Evolutionary conservation across 2,797 vertebrate genomes (phyloP).

Genomic region (Crax fasciolata): DNA sequence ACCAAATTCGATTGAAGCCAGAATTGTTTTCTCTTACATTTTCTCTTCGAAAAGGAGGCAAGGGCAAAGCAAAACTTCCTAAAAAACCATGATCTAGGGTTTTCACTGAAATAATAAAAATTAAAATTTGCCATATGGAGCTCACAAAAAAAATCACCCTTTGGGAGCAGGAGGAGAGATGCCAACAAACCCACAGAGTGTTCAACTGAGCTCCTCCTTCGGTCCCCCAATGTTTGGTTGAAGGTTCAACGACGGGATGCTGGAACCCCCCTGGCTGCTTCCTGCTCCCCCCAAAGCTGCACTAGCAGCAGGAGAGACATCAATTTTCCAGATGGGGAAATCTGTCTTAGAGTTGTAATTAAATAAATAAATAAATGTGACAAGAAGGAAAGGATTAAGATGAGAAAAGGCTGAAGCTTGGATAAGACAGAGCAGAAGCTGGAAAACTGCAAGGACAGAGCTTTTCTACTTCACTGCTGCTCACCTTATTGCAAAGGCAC

Average conservation of each 20-base stretch:
- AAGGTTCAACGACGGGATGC: background rate
- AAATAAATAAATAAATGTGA: background rate
- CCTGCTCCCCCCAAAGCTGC: background rate
- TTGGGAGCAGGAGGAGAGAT: background rate
- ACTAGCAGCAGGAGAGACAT: background rate
- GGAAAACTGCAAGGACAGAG: background rate
- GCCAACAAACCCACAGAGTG: fast-evolving
- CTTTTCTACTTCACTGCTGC: background rate
- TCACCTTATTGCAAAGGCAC: background rate
- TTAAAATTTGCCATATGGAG: fast-evolving
- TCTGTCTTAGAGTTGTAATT: fast-evolving
- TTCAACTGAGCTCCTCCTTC: background rate
- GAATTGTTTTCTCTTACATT: background rate
- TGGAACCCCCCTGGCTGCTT: background rate
- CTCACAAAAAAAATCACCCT: background rate
- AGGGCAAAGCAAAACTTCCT: background rate
- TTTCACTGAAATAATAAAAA: background rate
- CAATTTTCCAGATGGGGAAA: fast-evolving
- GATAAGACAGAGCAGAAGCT: background rate
- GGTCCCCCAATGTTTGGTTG: background rate
- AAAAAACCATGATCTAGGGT: fast-evolving
- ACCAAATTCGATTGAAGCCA: background rate
- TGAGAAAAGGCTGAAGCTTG: background rate
- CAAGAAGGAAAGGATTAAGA: background rate
- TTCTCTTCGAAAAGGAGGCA: background rate